Conservation (phyloP, 2,888 invertebrate genomes). For the Apodemia hepburni region DNA sequence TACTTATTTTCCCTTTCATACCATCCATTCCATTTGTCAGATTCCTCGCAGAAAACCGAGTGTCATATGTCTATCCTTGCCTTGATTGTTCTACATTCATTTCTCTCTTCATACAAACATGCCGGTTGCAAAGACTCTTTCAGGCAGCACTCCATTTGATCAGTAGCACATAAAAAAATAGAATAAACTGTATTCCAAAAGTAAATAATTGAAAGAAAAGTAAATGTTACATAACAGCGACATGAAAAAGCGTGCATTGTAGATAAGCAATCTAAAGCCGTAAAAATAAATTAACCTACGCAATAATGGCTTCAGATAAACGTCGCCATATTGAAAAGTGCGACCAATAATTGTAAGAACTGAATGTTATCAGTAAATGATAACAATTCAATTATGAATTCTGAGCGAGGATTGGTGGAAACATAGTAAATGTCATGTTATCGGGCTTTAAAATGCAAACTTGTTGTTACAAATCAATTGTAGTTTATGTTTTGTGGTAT, state of each 20-base stretch:
- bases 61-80: no score
- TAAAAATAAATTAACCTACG: slow-evolving; percentile 30
- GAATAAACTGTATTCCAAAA: not conserved
- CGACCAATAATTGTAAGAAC: slow-evolving; percentile 57
- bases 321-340: slow-evolving; percentile 65
- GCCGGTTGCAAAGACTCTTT: no score
- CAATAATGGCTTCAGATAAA: slow-evolving; percentile 59
- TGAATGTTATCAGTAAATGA: slow-evolving; percentile 61
- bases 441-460: slow-evolving; percentile 21
- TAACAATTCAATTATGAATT: slow-evolving; percentile 69
- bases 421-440: slow-evolving; percentile 8
- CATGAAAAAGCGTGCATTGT: slow-evolving; percentile 17
- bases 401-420: slow-evolving; percentile 32
- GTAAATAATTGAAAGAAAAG: slow-evolving; percentile 22
- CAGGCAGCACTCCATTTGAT: no score
- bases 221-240: slow-evolving; percentile 37
- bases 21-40: no score
- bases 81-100: no score
- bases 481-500: slow-evolving; percentile 25
- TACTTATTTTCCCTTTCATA: no score
- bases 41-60: no score
- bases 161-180: no score
- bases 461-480: slow-evolving; percentile 27
- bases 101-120: no score
- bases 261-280: slow-evolving; percentile 44